These are phyloP conservation scores for Onychostruthus taczanowskii DNA, from an alignment of 2,113 vertebrate genomes.

Conservation along the genomic window DNA sequence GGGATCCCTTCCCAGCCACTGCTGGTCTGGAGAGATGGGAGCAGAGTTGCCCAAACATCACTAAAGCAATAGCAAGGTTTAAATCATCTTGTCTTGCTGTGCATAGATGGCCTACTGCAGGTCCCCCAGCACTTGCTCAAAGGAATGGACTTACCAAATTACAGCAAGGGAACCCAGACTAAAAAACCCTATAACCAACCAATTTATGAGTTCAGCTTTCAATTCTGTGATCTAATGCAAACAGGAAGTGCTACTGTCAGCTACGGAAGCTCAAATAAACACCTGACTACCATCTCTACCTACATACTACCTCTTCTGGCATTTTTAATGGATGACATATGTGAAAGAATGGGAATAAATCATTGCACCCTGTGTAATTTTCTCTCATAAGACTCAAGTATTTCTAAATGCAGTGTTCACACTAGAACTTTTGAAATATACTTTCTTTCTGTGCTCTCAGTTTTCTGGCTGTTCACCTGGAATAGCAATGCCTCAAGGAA, in stretches of 20 bases:
- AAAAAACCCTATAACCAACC: fast-evolving
- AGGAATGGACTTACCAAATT: background rate
- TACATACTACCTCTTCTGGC: background rate
- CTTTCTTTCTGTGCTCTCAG: background rate
- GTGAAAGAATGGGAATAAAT: background rate
- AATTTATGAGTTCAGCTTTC: background rate
- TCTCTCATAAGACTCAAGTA: background rate
- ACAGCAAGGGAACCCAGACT: background rate
- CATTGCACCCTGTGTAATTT: background rate
- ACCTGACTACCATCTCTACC: background rate
- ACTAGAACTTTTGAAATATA: background rate
- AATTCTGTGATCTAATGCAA: background rate
- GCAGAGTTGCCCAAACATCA: background rate
- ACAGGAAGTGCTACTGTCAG: background rate
- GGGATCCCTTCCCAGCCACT: background rate
- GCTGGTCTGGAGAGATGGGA: background rate
- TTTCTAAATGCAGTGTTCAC: background rate
- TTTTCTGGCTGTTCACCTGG: background rate
- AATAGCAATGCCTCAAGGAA: background rate
- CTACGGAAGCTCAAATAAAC: background rate
- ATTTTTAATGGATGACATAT: background rate
- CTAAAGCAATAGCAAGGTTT: background rate
- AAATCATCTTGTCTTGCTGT: background rate
- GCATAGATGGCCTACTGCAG: background rate
- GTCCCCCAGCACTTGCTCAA: background rate